Percentiles rank a stretch among this genome's conserved stretches.
phyloP scores from a whole-genome alignment of 2,888 invertebrate species.

The Drosophila leonis region DNA sequence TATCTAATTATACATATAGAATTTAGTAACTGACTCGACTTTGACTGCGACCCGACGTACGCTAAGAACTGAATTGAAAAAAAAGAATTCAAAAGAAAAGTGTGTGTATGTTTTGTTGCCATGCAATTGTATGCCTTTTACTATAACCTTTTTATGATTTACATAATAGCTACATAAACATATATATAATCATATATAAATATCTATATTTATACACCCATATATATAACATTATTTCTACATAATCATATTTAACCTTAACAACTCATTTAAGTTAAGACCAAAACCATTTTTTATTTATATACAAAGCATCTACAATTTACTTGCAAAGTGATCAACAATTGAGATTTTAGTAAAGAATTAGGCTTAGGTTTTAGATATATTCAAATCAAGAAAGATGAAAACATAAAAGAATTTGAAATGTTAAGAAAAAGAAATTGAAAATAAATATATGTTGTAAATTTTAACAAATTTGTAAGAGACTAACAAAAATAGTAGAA shows the following conservation, averaged over 20 bases:
- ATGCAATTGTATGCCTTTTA: slow-evolving; percentile 78
- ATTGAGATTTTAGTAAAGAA: no score
- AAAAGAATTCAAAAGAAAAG: slow-evolving; percentile 47
- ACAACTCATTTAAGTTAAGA: background rate
- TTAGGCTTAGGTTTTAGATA: no score
- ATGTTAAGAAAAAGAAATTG: no score
- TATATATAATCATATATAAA: slow-evolving; percentile 8
- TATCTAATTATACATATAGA: slow-evolving; percentile 18
- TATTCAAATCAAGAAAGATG: no score
- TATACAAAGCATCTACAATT: background rate
- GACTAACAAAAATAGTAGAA: no score
- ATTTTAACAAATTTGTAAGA: no score
- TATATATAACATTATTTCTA: slow-evolving; percentile 4
- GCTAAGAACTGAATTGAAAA: slow-evolving; percentile 19
- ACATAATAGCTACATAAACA: slow-evolving; percentile 17
- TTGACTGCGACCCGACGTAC: slow-evolving; percentile 49
- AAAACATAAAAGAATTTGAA: no score
- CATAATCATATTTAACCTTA: background rate
- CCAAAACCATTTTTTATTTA: background rate
- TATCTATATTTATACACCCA: background rate
- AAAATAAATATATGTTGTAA: no score
- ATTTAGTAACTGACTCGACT: slow-evolving; percentile 45
- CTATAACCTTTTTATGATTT: slow-evolving; percentile 54
- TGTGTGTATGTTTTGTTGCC: slow-evolving; percentile 81
- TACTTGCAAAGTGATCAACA: background rate